Evolutionary conservation across 2,888 invertebrate genomes (phyloP).

Genomic region (Cancer borealis): DNA sequence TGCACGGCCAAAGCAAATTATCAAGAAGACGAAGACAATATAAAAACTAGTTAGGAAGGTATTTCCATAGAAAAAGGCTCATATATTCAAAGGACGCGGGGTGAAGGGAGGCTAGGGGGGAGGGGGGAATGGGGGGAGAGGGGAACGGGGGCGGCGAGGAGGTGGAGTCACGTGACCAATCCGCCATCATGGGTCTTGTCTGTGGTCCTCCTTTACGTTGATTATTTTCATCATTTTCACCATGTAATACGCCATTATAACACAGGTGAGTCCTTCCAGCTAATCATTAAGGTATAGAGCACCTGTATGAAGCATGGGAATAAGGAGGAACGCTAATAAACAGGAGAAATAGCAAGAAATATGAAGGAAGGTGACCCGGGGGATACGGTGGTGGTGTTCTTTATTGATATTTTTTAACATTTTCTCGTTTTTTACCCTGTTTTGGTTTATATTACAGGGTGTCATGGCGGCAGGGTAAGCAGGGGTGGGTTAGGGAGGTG

Average conservation of each 20-base stretch:
- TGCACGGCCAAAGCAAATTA: not conserved
- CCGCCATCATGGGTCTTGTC: not conserved
- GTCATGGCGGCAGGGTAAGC: not conserved
- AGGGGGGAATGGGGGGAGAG: not conserved
- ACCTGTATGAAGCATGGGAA: not conserved
- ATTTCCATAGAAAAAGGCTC: not conserved
- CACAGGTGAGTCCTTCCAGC: not conserved
- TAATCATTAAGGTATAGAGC: not conserved
- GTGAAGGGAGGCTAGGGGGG: not conserved
- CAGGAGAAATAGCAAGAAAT: not conserved
- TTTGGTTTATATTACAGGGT: not conserved
- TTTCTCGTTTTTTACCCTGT: not conserved
- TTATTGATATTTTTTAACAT: not conserved
- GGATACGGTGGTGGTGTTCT: not conserved
- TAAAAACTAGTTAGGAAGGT: too few relatives aligned
- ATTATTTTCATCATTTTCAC: not conserved
- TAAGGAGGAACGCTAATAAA: not conserved
- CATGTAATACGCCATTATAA: not conserved
- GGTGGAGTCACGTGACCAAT: constrained; percentile 9
- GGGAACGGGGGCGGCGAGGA: not conserved
- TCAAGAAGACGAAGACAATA: not conserved
- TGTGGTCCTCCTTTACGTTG: not conserved
- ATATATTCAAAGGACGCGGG: not conserved
- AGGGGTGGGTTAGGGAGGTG: not conserved
- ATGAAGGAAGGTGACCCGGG: not conserved